A percentile compares a stretch with the other conserved stretches of the same genome.
phyloP scores from a whole-genome alignment of 2,113 vertebrate genomes.

The Noctilio leporinus region DNA sequence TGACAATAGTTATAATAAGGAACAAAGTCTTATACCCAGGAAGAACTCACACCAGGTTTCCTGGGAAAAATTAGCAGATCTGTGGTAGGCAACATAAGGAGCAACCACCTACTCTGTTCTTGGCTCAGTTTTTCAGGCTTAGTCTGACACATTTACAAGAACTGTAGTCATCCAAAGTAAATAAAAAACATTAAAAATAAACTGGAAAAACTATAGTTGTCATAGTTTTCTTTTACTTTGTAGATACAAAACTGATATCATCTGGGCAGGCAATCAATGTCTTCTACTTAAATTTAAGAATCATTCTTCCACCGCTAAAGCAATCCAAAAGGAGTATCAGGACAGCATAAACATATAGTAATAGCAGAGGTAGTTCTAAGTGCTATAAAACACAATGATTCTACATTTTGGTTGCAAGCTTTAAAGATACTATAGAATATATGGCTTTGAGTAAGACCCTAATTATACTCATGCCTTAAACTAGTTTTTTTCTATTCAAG shows the following conservation, averaged over 20 bases:
- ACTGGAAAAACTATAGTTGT: background rate
- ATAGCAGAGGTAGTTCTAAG: conserved; percentile 32
- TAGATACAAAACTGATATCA: conserved; percentile 19
- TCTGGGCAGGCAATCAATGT: conserved; percentile 12
- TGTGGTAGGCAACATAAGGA: background rate
- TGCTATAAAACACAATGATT: conserved; percentile 10
- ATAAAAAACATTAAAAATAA: conserved; percentile 3
- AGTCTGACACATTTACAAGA: conserved; percentile 2
- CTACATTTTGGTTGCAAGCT: background rate
- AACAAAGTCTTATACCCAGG: background rate
- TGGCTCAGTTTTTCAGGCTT: background rate
- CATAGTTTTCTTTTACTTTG: conserved; percentile 13
- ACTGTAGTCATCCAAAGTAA: conserved; percentile 26
- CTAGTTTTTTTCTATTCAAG: conserved; percentile 17
- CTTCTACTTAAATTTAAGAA: background rate
- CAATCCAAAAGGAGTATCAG: background rate
- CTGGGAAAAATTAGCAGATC: background rate
- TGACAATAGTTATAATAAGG: background rate
- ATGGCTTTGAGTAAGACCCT: conserved; percentile 29
- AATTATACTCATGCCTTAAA: background rate
- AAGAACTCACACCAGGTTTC: background rate
- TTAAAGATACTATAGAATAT: conserved; percentile 28
- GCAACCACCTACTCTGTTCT: background rate
- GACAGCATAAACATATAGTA: background rate
- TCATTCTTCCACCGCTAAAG: background rate